Evolutionary conservation across 2,797 vertebrate species (phyloP).

Genomic region (Remorina albescens): DNA sequence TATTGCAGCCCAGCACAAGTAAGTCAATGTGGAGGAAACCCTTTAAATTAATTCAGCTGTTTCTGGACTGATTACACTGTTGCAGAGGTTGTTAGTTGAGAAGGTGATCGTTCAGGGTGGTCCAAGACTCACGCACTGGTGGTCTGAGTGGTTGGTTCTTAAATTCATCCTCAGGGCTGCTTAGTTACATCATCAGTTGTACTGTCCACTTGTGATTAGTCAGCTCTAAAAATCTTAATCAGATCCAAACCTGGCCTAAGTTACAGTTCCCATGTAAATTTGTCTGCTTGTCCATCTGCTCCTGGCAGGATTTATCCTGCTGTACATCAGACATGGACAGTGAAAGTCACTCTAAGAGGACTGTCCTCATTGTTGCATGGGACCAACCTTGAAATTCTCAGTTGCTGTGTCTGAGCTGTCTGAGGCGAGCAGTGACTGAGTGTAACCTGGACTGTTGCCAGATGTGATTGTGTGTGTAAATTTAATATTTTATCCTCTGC

Average conservation of each 20-base stretch:
- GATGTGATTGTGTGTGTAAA: constrained; percentile 22
- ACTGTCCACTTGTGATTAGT: too few relatives aligned
- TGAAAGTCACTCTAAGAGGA: background rate
- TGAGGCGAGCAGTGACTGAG: background rate
- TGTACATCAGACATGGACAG: background rate
- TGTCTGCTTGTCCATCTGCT: background rate
- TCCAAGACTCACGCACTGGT: too few relatives aligned
- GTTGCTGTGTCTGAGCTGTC: background rate
- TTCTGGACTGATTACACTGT: too few relatives aligned
- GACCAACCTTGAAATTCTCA: background rate
- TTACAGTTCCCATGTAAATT: background rate
- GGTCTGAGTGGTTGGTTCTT: too few relatives aligned
- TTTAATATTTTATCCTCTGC: constrained; percentile 20
- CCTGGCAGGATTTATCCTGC: background rate
- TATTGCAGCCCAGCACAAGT: too few relatives aligned
- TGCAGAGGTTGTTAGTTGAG: too few relatives aligned
- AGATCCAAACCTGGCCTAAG: background rate
- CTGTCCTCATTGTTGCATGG: background rate
- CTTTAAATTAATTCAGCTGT: too few relatives aligned
- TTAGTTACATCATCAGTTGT: too few relatives aligned
- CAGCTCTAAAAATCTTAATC: too few relatives aligned
- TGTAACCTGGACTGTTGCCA: constrained; percentile 13
- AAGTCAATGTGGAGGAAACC: too few relatives aligned
- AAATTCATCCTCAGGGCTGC: too few relatives aligned
- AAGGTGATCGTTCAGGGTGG: too few relatives aligned